phyloP scores from a whole-genome alignment of 1,140 invertebrate genomes.

The Centruroides vittatus region DNA sequence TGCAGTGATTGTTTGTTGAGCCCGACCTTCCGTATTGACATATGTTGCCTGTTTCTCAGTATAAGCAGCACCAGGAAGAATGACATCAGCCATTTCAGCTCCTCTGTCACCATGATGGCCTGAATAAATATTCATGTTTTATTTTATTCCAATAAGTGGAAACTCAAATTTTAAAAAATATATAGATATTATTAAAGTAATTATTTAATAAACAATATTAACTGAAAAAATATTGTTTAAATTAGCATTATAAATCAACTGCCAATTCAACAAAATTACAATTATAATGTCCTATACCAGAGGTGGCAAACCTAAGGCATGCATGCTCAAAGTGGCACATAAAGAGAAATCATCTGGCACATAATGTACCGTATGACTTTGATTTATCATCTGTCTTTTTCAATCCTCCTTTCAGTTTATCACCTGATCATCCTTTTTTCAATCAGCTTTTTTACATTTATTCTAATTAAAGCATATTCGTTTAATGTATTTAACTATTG shows the following conservation, averaged over 20 bases:
- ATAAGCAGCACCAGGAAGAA: conserved; percentile 93
- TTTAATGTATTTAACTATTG: no score
- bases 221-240: not conserved
- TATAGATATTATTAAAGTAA: not conserved
- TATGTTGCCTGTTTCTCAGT: conserved; percentile 96
- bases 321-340: no score
- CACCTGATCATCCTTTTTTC: no score
- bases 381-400: no score
- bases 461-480: no score
- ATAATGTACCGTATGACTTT: no score
- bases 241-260: not conserved
- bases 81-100: conserved; percentile 79
- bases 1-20: conserved; percentile 82
- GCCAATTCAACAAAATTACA: no score
- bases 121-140: conserved; percentile 22
- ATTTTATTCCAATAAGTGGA: not conserved
- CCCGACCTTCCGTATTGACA: conserved; percentile 92
- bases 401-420: no score
- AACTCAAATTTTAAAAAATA: not conserved
- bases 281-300: no score
- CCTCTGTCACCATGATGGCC: conserved; percentile 94
- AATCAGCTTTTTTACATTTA: no score
- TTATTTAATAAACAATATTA: not conserved
- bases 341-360: no score
- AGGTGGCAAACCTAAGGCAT: no score